phyloP scores from a whole-genome alignment of 2,797 vertebrate genomes.

The Clamator glandarius region DNA sequence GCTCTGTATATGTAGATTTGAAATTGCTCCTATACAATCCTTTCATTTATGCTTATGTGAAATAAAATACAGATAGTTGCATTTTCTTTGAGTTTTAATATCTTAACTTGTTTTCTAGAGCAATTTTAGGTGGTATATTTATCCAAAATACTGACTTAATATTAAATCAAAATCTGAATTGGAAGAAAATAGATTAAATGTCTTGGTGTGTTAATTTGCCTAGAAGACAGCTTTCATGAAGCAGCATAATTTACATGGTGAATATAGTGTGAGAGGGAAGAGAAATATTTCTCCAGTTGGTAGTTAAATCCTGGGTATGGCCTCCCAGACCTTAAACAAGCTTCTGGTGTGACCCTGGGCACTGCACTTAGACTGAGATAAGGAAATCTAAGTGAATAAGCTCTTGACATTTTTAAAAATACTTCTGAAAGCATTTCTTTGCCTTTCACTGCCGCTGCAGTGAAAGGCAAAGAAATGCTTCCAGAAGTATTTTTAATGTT shows the following conservation, averaged over 20 bases:
- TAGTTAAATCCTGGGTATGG: neutral
- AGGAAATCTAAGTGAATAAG: neutral
- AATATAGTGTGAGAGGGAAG: neutral
- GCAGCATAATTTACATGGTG: neutral
- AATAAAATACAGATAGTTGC: neutral
- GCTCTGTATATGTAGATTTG: neutral
- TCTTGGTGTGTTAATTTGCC: neutral
- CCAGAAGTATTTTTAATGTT: neutral
- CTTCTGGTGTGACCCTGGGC: neutral
- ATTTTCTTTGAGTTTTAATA: neutral
- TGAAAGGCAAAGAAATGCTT: too few species aligned
- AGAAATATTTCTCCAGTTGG: neutral
- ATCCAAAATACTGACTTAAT: constrained; percentile 2
- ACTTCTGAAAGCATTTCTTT: neutral
- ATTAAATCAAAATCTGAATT: neutral
- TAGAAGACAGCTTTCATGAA: neutral
- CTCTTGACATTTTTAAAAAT: neutral
- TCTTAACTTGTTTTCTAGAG: neutral
- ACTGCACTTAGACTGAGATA: neutral
- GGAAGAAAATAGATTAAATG: neutral
- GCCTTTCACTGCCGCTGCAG: neutral
- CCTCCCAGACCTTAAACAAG: neutral
- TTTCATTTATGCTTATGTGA: neutral
- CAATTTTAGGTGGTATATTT: neutral
- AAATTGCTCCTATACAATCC: neutral